A percentile compares a stretch with the other conserved stretches of the same genome.
These are phyloP conservation scores for Lindbergichthys nudifrons DNA, from an alignment of 2,797 vertebrate genomes.

Conservation along the genomic window DNA sequence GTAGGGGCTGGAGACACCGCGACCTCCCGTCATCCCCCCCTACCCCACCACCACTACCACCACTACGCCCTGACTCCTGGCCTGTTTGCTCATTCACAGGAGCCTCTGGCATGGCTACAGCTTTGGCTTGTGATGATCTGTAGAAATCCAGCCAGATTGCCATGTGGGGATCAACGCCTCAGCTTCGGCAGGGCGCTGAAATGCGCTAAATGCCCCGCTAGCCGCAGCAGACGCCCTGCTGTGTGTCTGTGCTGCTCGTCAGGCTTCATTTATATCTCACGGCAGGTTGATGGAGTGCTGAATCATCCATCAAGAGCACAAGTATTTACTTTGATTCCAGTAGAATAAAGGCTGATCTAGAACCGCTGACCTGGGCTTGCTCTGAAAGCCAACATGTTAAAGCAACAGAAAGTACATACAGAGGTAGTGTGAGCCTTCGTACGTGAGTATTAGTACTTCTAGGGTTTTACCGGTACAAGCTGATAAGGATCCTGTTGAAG, in stretches of 20 bases:
- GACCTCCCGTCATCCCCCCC: conserved; percentile 57
- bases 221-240: conserved; percentile 54
- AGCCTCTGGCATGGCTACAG: conserved; percentile 44
- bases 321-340: conserved; percentile 67
- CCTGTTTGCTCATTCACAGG: conserved; percentile 57
- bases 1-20: conserved; percentile 66
- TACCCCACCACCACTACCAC: conserved; percentile 17
- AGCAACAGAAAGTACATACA: not conserved
- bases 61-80: conserved; percentile 47
- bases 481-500: not conserved
- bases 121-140: conserved; percentile 47
- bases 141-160: conserved; percentile 51
- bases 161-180: conserved; percentile 42
- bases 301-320: conserved; percentile 70
- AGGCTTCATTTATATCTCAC: conserved; percentile 69
- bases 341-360: conserved; percentile 58
- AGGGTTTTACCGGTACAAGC: not conserved
- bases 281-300: conserved; percentile 66
- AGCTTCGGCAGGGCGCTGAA: conserved; percentile 20
- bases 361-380: conserved; percentile 37
- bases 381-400: not conserved
- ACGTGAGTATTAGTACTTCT: not conserved
- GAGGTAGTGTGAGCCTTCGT: not conserved
- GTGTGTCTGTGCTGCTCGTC: conserved; percentile 51
- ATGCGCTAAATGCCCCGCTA: conserved; percentile 24